Evolutionary conservation across 2,888 invertebrate species (phyloP).

Genomic region (Schizotus pectinicornis): DNA sequence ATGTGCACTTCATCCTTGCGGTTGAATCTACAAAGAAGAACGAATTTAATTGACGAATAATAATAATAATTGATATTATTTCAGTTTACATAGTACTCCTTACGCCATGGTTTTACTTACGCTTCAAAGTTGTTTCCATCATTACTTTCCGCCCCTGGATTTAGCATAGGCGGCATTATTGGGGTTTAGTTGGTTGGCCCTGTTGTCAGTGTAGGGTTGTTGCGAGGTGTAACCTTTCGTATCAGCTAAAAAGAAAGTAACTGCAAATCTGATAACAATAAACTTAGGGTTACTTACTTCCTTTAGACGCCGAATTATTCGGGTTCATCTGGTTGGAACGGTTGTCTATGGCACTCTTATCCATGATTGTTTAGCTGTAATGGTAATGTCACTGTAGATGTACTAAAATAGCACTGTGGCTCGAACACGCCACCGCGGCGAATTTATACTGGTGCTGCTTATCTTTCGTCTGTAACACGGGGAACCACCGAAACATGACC

Average conservation of each 20-base stretch:
- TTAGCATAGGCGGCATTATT: not conserved
- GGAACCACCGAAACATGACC: not conserved
- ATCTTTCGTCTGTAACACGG: not conserved
- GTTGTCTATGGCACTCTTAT: conserved; percentile 11
- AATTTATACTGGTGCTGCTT: not conserved
- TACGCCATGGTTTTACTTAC: too few relatives aligned
- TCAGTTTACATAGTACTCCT: too few relatives aligned
- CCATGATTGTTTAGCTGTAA: not conserved
- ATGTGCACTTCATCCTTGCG: too few relatives aligned
- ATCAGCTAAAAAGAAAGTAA: not conserved
- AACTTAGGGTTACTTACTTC: conserved; percentile 2
- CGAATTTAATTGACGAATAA: too few relatives aligned
- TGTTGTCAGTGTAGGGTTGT: not conserved
- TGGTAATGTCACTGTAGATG: not conserved
- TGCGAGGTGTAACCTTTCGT: not conserved
- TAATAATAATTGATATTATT: too few relatives aligned
- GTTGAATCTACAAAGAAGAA: too few relatives aligned
- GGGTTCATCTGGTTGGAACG: conserved; percentile 27
- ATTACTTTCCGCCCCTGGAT: not conserved
- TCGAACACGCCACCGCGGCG: not conserved
- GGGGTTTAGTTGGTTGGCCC: not conserved
- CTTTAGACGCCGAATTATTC: conserved; percentile 15
- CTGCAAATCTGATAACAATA: not conserved
- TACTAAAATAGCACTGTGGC: not conserved
- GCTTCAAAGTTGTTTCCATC: too few relatives aligned